phyloP scores from a whole-genome alignment of 2,888 invertebrate genomes.

The Macrosoma leucophasiata region DNA sequence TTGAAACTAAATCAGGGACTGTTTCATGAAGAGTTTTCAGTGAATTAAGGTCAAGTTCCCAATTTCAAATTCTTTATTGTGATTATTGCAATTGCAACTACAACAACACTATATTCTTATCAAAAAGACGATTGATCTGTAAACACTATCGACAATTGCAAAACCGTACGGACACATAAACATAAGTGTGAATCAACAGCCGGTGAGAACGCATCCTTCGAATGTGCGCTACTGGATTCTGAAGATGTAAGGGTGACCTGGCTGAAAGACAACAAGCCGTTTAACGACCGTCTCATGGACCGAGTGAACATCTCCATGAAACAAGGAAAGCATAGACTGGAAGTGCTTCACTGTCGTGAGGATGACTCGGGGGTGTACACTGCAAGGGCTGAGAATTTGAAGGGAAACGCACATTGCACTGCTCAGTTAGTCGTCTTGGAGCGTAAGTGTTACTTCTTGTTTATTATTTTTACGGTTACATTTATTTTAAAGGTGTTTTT shows the following conservation, averaged over 20 bases:
- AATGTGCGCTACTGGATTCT: conserved; percentile 81
- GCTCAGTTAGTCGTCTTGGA: conserved; percentile 91
- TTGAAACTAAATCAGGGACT: too few species aligned
- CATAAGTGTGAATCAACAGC: conserved; percentile 75
- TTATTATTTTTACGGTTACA: too few species aligned
- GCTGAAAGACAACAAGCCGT: conserved; percentile 91
- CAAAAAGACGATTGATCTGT: conserved; percentile 3
- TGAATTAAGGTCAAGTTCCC: too few species aligned
- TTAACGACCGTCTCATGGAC: conserved; percentile 85
- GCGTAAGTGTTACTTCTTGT: conserved; percentile 83
- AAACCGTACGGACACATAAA: conserved; percentile 55
- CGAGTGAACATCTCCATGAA: conserved; percentile 78
- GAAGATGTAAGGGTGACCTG: conserved; percentile 82
- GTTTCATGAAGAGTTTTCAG: too few species aligned
- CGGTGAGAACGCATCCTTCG: conserved; percentile 88
- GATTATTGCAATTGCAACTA: conserved; percentile 1
- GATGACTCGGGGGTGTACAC: conserved; percentile 94
- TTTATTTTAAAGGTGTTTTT: too few species aligned
- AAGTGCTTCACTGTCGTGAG: conserved; percentile 83
- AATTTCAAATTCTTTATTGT: conserved; percentile 3
- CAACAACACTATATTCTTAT: conserved; percentile 12
- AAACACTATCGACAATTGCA: too few species aligned
- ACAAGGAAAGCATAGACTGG: conserved; percentile 79
- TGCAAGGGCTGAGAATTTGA: conserved; percentile 87
- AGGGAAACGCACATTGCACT: conserved; percentile 88